phyloP scores from a whole-genome alignment of 2,113 vertebrate species.

The Albula glossodonta region DNA sequence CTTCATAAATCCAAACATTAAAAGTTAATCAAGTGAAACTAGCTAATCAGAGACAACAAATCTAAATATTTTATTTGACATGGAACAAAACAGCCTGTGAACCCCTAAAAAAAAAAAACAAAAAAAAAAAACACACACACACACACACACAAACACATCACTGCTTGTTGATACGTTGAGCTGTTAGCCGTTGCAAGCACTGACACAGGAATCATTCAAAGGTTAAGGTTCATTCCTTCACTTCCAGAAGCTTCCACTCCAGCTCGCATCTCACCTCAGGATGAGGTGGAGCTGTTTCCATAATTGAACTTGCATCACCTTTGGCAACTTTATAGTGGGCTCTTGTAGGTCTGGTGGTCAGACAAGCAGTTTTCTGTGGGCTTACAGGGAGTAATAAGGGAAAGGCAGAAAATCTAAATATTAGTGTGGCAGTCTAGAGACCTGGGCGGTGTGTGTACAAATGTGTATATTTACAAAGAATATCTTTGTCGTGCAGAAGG shows the following conservation, averaged over 20 bases:
- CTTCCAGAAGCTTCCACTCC: background rate
- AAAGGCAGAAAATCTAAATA: slow-evolving; percentile 4
- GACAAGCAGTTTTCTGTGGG: background rate
- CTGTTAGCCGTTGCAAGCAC: background rate
- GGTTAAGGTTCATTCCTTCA: background rate
- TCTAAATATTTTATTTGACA: background rate
- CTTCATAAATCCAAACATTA: slow-evolving; percentile 16
- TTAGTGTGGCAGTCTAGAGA: slow-evolving; percentile 7
- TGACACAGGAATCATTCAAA: background rate
- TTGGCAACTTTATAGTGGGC: background rate
- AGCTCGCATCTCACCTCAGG: background rate
- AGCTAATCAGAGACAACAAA: slow-evolving; percentile 10
- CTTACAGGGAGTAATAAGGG: too few species aligned
- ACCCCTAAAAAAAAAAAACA: background rate
- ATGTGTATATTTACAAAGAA: background rate
- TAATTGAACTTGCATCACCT: background rate
- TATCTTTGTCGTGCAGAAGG: background rate
- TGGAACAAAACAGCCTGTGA: background rate
- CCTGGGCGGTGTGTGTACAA: background rate
- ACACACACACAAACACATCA: background rate
- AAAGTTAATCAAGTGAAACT: slow-evolving; percentile 17
- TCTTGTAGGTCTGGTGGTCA: background rate
- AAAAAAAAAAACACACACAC: too few species aligned
- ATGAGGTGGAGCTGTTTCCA: background rate
- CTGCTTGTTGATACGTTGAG: background rate